Base-by-base conservation (phyloP, 1,140 invertebrate species). In the Panagrolaimus sp. region DNA sequence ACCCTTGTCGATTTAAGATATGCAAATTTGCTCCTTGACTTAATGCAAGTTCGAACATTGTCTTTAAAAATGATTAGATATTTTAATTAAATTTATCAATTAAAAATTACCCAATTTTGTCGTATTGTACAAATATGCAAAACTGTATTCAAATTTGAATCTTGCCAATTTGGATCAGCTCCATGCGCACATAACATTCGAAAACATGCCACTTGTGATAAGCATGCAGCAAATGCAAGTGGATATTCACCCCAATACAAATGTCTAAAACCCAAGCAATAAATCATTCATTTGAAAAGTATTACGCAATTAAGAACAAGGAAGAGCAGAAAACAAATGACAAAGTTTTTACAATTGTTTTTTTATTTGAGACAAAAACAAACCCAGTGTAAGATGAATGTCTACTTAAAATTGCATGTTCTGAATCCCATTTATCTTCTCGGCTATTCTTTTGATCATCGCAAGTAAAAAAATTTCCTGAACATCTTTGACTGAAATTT, bases 161-260 rank as follows among this genome's bases (percentile, higher is more conserved):
- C 95, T 85, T 96, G 92, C 26, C 89, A 89, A 84, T 97, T 89
- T 0, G 93, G 92, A 86, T 96, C 89, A 0, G 93, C 94, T 17
- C 92, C 93, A 84, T 91, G 89, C 0, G 93, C 92, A 47, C 97
- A 83, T 67, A 97, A 91, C 76, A 98, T 86, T 12, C 95, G 87
- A 78, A 96, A 96, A 84, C 94, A 96, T 84, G 98, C 95, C 83
- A 96, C 93, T 85, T 97, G 94, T 0, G 91, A 91, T 0, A 97
- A 86, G 83, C 94, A 96, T 0, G 94, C 94, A 5, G 95, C 93
- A 85, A 98, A 98, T 63, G 89, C 90, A 15, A 97, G 84, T 0
- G 95, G 94, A 86, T 96, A 97, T 85, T 98, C 94, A 43, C 94
- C 95, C 93, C 94, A 97, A 84, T 97, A 97, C 0, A 96, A 92